Conservation (phyloP, 2,888 invertebrate genomes). For the Acronicta alni region DNA sequence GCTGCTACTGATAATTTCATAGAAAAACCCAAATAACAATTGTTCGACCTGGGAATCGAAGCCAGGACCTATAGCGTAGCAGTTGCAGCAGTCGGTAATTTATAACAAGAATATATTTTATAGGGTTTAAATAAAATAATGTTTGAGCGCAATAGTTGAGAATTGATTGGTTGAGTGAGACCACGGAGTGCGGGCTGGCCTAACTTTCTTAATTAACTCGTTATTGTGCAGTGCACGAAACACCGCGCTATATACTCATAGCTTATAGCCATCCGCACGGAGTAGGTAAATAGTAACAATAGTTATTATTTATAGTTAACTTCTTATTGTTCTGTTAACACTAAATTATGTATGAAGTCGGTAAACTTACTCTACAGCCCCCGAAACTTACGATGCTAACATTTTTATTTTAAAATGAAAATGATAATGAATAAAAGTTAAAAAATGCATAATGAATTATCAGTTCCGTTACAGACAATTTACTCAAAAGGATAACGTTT, state of each 20-base stretch:
- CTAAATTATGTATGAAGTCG: no score
- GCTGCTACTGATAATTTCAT: no score
- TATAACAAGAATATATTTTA: slow-evolving; percentile 14
- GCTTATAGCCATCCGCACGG: slow-evolving; percentile 45
- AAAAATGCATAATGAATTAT: no score
- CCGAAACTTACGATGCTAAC: no score
- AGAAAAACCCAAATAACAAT: no score
- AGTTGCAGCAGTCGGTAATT: no score
- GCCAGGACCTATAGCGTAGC: no score
- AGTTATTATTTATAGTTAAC: slow-evolving; percentile 49
- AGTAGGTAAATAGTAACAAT: slow-evolving; percentile 41
- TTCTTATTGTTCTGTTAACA: no score
- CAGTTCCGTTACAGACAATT: no score
- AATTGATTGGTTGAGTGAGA: slow-evolving; percentile 62
- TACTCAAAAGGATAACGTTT: slow-evolving; percentile 19
- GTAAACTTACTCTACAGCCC: no score
- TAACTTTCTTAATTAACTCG: slow-evolving; percentile 73
- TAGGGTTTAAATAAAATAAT: slow-evolving; percentile 46
- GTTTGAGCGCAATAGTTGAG: slow-evolving; percentile 53
- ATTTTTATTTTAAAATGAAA: slow-evolving; percentile 6
- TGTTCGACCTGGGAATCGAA: no score
- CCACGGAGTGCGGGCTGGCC: slow-evolving; percentile 58
- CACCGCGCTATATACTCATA: slow-evolving; percentile 30
- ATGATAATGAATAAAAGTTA: slow-evolving; percentile 7
- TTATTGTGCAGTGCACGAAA: slow-evolving; percentile 64